A percentile compares a stretch with the other conserved stretches of the same genome.
phyloP scores from a whole-genome alignment of 2,113 vertebrate species.

The Poecile atricapillus region DNA sequence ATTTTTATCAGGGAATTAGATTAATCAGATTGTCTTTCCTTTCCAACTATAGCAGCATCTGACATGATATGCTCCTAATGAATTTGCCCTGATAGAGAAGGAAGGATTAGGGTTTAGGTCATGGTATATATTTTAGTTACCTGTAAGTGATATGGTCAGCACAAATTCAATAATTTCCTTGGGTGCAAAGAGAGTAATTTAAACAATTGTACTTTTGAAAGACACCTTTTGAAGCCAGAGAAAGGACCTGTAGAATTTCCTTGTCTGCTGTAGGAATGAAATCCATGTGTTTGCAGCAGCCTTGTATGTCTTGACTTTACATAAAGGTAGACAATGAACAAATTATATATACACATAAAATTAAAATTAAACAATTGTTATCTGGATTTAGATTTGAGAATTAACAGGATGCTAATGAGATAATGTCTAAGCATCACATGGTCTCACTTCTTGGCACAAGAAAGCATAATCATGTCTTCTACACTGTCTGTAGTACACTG shows the following conservation, averaged over 20 bases:
- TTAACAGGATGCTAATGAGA: slow-evolving; percentile 35
- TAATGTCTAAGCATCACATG: neutral
- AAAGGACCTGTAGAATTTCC: neutral
- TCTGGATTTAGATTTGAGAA: neutral
- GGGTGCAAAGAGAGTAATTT: neutral
- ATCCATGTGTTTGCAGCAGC: neutral
- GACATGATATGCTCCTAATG: neutral
- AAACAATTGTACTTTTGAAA: neutral
- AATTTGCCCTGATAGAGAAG: neutral
- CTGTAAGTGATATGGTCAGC: neutral
- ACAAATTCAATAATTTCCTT: neutral
- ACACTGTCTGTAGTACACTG: neutral
- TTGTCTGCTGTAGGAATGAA: neutral
- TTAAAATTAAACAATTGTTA: neutral
- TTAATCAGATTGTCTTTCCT: neutral
- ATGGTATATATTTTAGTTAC: neutral
- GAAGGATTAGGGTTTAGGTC: neutral
- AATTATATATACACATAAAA: neutral
- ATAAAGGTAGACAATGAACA: neutral
- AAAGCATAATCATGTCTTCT: neutral
- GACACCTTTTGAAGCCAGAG: neutral
- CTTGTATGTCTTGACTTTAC: neutral
- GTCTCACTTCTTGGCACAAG: neutral
- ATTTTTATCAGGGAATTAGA: neutral
- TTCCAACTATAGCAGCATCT: neutral